phyloP scores from a whole-genome alignment of 2,888 invertebrate genomes.

The Philhelius pedissequus region DNA sequence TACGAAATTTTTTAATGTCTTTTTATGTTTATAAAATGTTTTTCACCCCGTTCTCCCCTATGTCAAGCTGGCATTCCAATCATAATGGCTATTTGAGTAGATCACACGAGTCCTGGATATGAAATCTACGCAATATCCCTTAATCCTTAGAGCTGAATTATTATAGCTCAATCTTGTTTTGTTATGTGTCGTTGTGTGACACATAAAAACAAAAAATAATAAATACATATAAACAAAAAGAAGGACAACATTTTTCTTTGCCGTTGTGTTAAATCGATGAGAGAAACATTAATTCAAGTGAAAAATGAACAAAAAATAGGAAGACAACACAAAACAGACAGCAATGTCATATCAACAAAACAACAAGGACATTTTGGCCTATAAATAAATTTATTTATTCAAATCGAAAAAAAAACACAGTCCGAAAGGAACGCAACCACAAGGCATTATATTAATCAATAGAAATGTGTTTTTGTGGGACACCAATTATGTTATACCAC shows the following conservation, averaged over 20 bases:
- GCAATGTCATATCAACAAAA: not conserved
- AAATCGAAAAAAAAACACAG: conserved; percentile 18
- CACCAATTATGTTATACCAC: not conserved
- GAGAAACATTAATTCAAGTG: not conserved
- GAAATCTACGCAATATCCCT: conserved; percentile 1
- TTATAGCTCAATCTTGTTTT: not conserved
- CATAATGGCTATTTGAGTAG: conserved; percentile 8
- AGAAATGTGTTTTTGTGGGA: conserved; percentile 1
- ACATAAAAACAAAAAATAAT: not conserved
- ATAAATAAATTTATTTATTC: conserved; percentile 29
- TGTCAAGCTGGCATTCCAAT: not conserved
- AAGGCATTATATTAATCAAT: not conserved
- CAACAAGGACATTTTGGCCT: not conserved
- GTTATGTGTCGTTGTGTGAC: too few relatives aligned
- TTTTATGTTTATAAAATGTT: not conserved
- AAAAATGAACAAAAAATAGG: not conserved
- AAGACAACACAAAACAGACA: not conserved
- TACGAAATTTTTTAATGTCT: too few relatives aligned
- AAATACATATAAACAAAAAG: not conserved
- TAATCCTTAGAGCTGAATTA: conserved; percentile 14
- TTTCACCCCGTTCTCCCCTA: not conserved
- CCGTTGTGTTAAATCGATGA: conserved; percentile 5
- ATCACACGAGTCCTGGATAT: not conserved
- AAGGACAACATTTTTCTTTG: not conserved
- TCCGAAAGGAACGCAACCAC: conserved; percentile 3